Conservation (phyloP, 2,113 vertebrate species). For the Naja naja region DNA sequence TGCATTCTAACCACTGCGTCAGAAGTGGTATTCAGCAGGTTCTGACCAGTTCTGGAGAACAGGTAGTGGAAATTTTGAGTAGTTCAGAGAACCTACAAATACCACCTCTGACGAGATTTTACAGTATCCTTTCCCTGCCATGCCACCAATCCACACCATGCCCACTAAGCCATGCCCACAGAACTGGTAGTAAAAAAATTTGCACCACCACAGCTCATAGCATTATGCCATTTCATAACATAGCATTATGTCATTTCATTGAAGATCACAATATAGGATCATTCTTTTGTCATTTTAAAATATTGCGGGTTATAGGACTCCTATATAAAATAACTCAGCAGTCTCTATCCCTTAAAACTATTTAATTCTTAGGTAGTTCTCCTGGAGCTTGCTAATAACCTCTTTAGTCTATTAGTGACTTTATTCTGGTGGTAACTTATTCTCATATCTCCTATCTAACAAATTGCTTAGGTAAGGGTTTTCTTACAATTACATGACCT, state of each 20-base stretch:
- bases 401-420: neutral
- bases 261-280: neutral
- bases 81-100: no score
- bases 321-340: neutral
- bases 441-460: neutral
- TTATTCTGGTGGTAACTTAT: constrained; percentile 1
- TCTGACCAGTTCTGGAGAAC: no score
- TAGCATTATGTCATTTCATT: neutral
- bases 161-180: no score
- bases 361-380: constrained; percentile 3
- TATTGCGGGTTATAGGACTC: neutral
- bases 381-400: neutral
- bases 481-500: constrained; percentile 24
- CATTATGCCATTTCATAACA: neutral
- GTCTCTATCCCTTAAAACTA: neutral
- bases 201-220: no score
- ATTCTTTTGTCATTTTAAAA: neutral
- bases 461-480: constrained; percentile 25
- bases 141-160: no score
- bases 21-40: no score
- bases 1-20: no score
- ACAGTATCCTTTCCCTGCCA: no score
- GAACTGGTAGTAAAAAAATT: no score
- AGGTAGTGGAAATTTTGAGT: no score
- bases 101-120: no score